Base-by-base conservation (phyloP, 2,113 vertebrate species). In the Cyrtonyx montezumae region DNA sequence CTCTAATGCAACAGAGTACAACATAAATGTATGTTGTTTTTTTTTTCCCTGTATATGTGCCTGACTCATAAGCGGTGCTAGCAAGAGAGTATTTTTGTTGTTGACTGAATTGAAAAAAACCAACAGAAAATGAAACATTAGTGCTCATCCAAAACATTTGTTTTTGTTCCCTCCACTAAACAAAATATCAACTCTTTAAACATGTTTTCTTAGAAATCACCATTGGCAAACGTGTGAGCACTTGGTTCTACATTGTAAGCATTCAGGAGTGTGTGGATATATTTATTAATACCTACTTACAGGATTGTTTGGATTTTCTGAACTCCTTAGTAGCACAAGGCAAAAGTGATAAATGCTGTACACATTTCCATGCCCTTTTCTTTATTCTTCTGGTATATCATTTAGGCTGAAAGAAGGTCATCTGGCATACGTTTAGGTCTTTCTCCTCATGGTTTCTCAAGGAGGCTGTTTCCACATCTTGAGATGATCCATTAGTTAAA, bases 81-180 rank as follows among this genome's bases (percentile, higher is more conserved):
- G 42, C 53, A 79, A 69, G 21, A 49, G 66, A 91, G 58, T 90
- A 46, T 88, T 87, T 87, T 88, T 92, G 45, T 48, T 91, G 70
- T 74, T 58, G 76, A 83, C 28, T 88, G 68, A 83, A 83, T 34
- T 91, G 30, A 80, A 91, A 91, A 79, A 85, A 58, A 18, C 0
- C 13, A 40, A 40, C 30, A 74, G 25, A 73, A 91, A 92, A 81
- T 66, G 67, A 91, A 95, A 85, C 82, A 85, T 87, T 94, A 91
- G 45, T 94, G 58, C 67, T 89, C 84, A 92, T 93, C 49, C 71
- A 94, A 93, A 94, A 70, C 34, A 43, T 87, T 71, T 88, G 69
- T 74, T 94, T 95, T 76, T 84, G 17, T 95, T 87, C 11, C 8
- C 17, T 80, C 34, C 37, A 37, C 42, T 87, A 90, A 96, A 83